Conservation (phyloP, 2,797 vertebrate species). For the Uromys caudimaculatus region DNA sequence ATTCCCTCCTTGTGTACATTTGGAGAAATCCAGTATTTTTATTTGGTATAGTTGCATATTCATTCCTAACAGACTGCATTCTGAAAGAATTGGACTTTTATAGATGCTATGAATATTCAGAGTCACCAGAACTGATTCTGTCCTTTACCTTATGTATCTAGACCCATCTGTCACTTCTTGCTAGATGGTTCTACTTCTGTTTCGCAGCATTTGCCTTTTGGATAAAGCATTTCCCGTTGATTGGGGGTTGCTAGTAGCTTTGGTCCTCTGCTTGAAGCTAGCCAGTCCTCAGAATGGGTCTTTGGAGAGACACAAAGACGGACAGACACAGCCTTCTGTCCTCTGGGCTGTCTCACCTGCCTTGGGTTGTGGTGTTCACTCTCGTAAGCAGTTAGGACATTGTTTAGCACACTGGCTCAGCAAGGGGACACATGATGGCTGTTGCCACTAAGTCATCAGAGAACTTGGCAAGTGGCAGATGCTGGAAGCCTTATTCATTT, state of each 20-base stretch:
- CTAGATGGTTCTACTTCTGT: slow-evolving; percentile 64
- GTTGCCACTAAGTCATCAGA: slow-evolving; percentile 56
- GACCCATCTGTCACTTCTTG: slow-evolving; percentile 77
- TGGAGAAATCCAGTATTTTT: slow-evolving; percentile 79
- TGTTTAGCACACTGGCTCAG: slow-evolving; percentile 10
- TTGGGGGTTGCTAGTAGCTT: not conserved
- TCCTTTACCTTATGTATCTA: slow-evolving; percentile 77
- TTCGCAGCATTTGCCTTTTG: slow-evolving; percentile 63
- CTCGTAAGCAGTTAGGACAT: not conserved
- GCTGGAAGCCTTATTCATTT: slow-evolving; percentile 64
- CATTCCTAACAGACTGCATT: slow-evolving; percentile 74
- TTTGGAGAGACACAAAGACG: not conserved
- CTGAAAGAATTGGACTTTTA: slow-evolving; percentile 76
- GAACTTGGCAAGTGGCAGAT: slow-evolving; percentile 56
- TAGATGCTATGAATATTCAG: slow-evolving; percentile 82
- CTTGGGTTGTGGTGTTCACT: not conserved
- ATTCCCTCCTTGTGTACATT: slow-evolving; percentile 62
- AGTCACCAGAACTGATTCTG: slow-evolving; percentile 73
- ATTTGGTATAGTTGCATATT: slow-evolving; percentile 76
- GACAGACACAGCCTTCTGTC: not conserved
- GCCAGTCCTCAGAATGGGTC: not conserved
- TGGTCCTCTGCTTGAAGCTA: slow-evolving; percentile 15
- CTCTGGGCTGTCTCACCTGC: not conserved
- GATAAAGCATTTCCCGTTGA: slow-evolving; percentile 50
- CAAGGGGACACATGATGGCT: not conserved